Percentiles rank a stretch among this genome's conserved stretches.
phyloP scores from a whole-genome alignment of 2,888 invertebrate genomes.

The Melanophora roralis region DNA sequence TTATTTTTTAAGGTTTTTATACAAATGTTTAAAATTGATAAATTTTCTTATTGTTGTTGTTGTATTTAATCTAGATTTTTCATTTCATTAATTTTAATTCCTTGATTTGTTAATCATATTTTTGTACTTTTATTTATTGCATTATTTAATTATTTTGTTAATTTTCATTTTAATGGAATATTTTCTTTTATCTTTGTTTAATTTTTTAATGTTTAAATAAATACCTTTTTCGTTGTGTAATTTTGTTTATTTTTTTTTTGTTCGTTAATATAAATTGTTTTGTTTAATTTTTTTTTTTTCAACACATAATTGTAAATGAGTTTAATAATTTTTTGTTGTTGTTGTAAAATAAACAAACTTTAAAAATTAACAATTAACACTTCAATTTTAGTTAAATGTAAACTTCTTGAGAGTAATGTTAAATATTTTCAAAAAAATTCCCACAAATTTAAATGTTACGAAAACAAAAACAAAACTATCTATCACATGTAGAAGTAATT shows the following conservation, averaged over 20 bases:
- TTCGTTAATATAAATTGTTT: too few species aligned
- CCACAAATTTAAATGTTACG: background rate
- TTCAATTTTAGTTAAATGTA: constrained; percentile 33
- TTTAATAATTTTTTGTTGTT: constrained; percentile 7
- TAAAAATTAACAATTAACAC: constrained; percentile 53
- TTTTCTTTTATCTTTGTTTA: background rate
- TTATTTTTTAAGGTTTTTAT: background rate
- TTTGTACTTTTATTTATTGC: background rate
- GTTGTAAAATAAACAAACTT: constrained; percentile 17
- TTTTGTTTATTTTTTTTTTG: too few species aligned
- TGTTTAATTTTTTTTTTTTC: background rate
- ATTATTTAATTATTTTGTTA: constrained; percentile 1
- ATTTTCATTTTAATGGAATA: background rate
- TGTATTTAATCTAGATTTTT: constrained; percentile 12
- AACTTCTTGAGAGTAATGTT: constrained; percentile 12
- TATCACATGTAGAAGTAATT: constrained; percentile 11
- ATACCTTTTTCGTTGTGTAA: constrained; percentile 13
- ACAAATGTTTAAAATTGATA: background rate
- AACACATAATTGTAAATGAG: constrained; percentile 6
- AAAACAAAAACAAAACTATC: background rate
- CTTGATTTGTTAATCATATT: background rate
- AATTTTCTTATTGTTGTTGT: background rate
- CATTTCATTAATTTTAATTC: constrained; percentile 19
- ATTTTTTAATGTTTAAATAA: constrained; percentile 3
- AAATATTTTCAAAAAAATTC: constrained; percentile 46